These are phyloP conservation scores for Cepaea hortensis DNA, from an alignment of 2,888 invertebrate genomes.

Conservation along the genomic window DNA sequence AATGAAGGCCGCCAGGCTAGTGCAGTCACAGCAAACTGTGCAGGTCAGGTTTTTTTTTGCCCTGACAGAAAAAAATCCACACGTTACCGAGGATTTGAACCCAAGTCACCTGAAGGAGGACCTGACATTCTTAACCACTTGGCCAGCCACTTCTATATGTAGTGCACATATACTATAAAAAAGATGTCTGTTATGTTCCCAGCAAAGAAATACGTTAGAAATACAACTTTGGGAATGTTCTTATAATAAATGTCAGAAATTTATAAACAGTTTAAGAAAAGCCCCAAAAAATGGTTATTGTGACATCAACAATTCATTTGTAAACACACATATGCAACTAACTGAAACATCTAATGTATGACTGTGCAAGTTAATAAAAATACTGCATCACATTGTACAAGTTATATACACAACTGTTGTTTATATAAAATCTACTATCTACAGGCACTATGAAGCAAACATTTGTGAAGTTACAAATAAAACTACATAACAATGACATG, in stretches of 20 bases:
- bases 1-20: no score
- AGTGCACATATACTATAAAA: no score
- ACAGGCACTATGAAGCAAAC: not conserved
- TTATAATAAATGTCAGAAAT: conserved; percentile 6
- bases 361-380: not conserved
- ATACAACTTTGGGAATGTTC: conserved; percentile 22
- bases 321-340: conserved; percentile 11
- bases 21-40: no score
- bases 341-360: not conserved
- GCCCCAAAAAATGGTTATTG: not conserved
- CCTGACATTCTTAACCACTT: no score
- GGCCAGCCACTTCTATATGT: no score
- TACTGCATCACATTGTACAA: not conserved
- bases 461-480: not conserved
- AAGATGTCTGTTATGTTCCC: not conserved
- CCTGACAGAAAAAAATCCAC: no score
- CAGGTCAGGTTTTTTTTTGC: no score
- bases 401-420: conserved; percentile 1
- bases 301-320: conserved; percentile 8
- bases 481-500: not conserved
- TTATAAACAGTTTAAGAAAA: not conserved
- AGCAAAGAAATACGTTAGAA: not conserved
- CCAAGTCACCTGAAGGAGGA: no score
- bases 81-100: no score
- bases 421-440: not conserved